A percentile compares a stretch with the other conserved stretches of the same genome.
phyloP scores from a whole-genome alignment of 1,140 invertebrate species.

The Drosophila persimilis region DNA sequence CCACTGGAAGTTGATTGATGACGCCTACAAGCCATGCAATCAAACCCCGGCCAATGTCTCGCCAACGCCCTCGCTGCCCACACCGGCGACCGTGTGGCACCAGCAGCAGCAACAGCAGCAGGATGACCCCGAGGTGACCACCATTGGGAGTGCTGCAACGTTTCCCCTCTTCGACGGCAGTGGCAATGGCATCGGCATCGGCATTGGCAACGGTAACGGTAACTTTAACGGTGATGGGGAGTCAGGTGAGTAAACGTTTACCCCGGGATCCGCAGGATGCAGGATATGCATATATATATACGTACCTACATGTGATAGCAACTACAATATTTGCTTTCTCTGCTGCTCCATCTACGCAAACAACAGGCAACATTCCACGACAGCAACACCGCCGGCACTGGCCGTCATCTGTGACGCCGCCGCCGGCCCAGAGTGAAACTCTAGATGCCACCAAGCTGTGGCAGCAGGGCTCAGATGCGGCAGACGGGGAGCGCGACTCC shows the following conservation, averaged over 20 bases:
- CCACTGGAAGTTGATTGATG: constrained; percentile 69
- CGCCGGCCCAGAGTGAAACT: constrained; percentile 36
- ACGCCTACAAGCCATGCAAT: constrained; percentile 73
- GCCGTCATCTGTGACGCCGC: constrained; percentile 44
- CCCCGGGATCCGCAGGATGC: neutral
- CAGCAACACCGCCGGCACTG: constrained; percentile 33
- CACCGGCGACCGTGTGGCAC: constrained; percentile 46
- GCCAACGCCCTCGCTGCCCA: constrained; percentile 41
- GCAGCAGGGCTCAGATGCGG: neutral
- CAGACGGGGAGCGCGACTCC: constrained; percentile 1
- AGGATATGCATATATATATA: too few species aligned
- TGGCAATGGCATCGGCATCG: constrained; percentile 19
- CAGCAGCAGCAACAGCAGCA: neutral
- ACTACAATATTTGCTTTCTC: too few species aligned
- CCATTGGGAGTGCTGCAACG: constrained; percentile 14
- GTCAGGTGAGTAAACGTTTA: constrained; percentile 43
- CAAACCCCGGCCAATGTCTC: constrained; percentile 69
- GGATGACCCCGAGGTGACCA: constrained; percentile 1
- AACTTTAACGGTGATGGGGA: constrained; percentile 44
- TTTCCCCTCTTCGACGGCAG: constrained; percentile 40
- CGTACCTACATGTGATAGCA: too few species aligned
- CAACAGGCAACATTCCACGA: constrained; percentile 64
- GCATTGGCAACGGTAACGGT: constrained; percentile 7
- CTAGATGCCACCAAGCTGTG: constrained; percentile 29
- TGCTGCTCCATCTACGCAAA: neutral